Conservation (phyloP, 2,888 invertebrate species). For the Noctua comes region DNA sequence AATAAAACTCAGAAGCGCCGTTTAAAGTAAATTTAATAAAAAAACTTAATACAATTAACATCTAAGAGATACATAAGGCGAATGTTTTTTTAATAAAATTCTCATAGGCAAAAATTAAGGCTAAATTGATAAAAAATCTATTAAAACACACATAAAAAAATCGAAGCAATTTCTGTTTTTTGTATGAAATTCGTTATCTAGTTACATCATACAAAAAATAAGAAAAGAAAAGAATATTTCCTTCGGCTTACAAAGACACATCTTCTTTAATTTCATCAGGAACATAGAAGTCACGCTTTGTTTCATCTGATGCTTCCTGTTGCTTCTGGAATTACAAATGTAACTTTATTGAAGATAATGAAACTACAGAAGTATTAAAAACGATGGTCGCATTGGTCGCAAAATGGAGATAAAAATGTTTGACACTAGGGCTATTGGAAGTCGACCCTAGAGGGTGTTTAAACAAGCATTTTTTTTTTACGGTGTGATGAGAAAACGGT, state of each 20-base stretch:
- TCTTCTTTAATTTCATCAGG: slow-evolving; percentile 66
- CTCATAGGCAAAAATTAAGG: not conserved
- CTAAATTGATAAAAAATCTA: not conserved
- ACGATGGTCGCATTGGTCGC: not conserved
- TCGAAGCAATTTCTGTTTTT: not conserved
- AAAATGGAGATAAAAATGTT: not conserved
- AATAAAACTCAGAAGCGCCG: slow-evolving; percentile 1
- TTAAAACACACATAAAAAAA: not conserved
- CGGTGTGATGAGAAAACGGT: not conserved
- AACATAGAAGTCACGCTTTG: slow-evolving; percentile 76
- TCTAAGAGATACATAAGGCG: not conserved
- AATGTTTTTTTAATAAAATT: not conserved
- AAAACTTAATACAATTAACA: slow-evolving; percentile 8
- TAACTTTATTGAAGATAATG: not conserved
- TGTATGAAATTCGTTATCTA: not conserved
- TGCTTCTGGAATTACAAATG: slow-evolving; percentile 44
- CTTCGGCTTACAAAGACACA: not conserved
- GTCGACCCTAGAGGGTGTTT: not conserved
- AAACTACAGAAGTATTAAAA: not conserved
- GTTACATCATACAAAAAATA: not conserved
- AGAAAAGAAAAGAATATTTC: not conserved
- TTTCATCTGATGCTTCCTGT: slow-evolving; percentile 21
- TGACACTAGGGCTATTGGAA: not conserved
- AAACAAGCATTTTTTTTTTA: not conserved
- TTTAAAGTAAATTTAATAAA: slow-evolving; percentile 8